These are phyloP conservation scores for Lasioglossum baleicum DNA, from an alignment of 1,140 invertebrate genomes.

Conservation along the genomic window DNA sequence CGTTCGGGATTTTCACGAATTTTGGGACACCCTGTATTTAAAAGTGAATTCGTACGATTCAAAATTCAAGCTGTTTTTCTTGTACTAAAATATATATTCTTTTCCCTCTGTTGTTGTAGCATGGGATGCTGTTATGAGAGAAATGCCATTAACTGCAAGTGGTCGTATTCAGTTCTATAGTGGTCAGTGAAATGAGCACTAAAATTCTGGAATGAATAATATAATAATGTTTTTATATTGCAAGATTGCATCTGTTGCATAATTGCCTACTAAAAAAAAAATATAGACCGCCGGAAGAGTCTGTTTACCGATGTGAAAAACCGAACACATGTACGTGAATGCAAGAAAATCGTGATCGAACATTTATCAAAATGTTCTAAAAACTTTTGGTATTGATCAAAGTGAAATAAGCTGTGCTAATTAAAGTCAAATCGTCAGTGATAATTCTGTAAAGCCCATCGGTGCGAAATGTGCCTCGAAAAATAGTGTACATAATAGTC, in stretches of 20 bases:
- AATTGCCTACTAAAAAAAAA: conserved; percentile 30
- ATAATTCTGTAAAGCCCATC: conserved; percentile 48
- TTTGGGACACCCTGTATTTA: too few species aligned
- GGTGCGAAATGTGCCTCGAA: conserved; percentile 59
- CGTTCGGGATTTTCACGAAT: too few species aligned
- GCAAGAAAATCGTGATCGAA: conserved; percentile 21
- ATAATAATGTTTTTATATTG: conserved; percentile 57
- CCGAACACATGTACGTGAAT: conserved; percentile 29
- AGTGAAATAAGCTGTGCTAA: conserved; percentile 26
- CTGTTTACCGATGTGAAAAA: conserved; percentile 46
- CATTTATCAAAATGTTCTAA: conserved; percentile 11
- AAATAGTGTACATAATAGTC: conserved; percentile 63
- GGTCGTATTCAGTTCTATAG: conserved; percentile 76
- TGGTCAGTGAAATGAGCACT: conserved; percentile 73
- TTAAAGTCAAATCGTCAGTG: conserved; percentile 45
- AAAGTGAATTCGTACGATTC: conserved; percentile 14
- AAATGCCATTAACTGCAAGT: conserved; percentile 69
- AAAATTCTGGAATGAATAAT: conserved; percentile 33
- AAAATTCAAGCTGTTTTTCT: conserved; percentile 14
- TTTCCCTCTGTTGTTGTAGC: conserved; percentile 64
- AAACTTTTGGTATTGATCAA: conserved; percentile 10
- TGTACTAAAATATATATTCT: background rate
- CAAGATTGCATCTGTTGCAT: conserved; percentile 59
- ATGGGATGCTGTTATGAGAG: conserved; percentile 76
- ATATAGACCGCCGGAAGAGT: conserved; percentile 46